Base-by-base conservation (phyloP, 2,888 invertebrate species). In the Stenichneumon culpator region DNA sequence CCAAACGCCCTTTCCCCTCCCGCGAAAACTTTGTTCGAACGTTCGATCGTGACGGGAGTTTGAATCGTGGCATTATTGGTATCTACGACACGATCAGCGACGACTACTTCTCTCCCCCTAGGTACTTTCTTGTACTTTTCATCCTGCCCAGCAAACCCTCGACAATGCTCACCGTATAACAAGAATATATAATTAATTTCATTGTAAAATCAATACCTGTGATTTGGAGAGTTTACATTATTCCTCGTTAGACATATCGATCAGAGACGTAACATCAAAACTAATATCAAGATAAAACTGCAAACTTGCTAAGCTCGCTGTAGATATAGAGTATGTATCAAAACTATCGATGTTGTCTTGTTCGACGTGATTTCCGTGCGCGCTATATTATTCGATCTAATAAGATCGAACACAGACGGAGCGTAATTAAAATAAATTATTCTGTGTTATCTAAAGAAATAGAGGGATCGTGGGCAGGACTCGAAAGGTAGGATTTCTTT, bases 21-120 rank as follows among this genome's bases (percentile, higher is more conserved):
- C 39, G 68, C 78, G 70, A 83, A 86, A 87, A 87, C 82, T 87
- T 87, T 81, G 86, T 84, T 86, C 86, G 79, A 82, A 72, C 79
- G 79, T 63, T 84, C 81, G 86, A 79, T 86, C 87, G 87, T 87
- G 87, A 87, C 86, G 63, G 68, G 86, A 79, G 81, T 87, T 84
- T 84, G 82, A 84, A 86, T 83, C 70, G 79, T 73, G 60, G 80
- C n/a, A 82, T 80, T 86, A 77, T 84, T 78, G 68, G 54, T 80
- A 86, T 79, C 81, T 83, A 82, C 81, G 84, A 79, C 81, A 75
- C 70, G 83, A 86, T 84, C 82, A 74, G 52, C 74, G 14, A 65
- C 60, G 60, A 57, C 57, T 47, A 75, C 63, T 57, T 32, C 60
- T 69, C 57, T 28, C 28, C 28, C 52, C 25, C n/a, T 7, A 28